Evolutionary conservation across 2,113 vertebrate species (phyloP).

Genomic region (Caloenas nicobarica): DNA sequence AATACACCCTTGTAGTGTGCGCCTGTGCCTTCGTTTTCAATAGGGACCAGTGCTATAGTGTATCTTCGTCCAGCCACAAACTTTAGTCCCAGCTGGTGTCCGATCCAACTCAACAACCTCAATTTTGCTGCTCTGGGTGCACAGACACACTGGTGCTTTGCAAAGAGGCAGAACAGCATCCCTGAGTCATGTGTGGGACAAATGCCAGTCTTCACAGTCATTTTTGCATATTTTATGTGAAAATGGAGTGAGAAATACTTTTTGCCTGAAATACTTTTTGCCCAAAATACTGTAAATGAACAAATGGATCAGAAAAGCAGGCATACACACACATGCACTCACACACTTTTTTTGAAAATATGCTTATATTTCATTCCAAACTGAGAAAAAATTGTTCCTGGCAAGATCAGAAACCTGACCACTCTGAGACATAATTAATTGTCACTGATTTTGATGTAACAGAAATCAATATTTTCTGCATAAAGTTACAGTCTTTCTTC

Average conservation of each 20-base stretch:
- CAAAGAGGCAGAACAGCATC: not conserved
- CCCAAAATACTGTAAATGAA: not conserved
- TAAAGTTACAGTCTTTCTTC: not conserved
- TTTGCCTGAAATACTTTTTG: not conserved
- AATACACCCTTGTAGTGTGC: not conserved
- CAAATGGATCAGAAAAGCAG: not conserved
- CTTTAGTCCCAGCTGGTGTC: rapidly evolving
- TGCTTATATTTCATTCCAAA: not conserved
- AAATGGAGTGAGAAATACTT: not conserved
- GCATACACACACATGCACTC: rapidly evolving
- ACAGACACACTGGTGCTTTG: not conserved
- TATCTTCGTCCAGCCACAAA: not conserved
- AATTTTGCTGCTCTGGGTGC: not conserved
- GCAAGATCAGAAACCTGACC: not conserved
- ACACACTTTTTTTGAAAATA: not conserved
- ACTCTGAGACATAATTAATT: not conserved
- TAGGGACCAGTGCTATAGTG: not conserved
- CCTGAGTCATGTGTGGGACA: not conserved
- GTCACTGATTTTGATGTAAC: not conserved
- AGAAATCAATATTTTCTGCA: not conserved
- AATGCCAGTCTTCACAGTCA: not conserved
- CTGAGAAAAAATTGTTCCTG: not conserved
- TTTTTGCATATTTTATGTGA: not conserved
- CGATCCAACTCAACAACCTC: not conserved
- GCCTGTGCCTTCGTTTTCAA: not conserved